These are phyloP conservation scores for Characodon lateralis DNA, from an alignment of 2,797 vertebrate species.

Conservation along the genomic window DNA sequence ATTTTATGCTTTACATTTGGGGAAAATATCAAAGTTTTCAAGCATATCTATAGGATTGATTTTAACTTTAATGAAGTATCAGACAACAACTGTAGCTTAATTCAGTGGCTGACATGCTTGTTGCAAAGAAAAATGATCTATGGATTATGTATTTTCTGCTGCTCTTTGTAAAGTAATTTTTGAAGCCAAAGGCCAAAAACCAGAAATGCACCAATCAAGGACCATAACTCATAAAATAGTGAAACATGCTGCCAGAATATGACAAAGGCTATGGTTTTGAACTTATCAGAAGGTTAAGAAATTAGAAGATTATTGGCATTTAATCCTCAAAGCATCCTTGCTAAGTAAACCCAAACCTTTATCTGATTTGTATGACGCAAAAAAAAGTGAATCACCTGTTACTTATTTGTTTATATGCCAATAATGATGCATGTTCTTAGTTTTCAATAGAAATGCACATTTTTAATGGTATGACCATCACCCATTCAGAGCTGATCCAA, in stretches of 20 bases:
- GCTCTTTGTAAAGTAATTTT: not conserved
- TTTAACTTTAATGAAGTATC: not conserved
- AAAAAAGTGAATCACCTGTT: not conserved
- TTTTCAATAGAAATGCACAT: too few relatives aligned
- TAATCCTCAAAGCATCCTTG: not conserved
- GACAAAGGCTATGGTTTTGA: too few relatives aligned
- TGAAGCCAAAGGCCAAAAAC: not conserved
- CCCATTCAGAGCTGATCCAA: too few relatives aligned
- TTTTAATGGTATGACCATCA: too few relatives aligned
- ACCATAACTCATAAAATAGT: not conserved
- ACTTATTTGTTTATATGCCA: not conserved
- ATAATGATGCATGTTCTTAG: not conserved
- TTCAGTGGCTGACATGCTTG: not conserved
- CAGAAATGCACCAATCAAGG: not conserved
- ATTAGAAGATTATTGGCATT: not conserved
- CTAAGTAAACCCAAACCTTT: not conserved
- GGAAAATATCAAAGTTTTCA: not conserved
- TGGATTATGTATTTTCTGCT: not conserved
- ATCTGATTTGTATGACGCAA: not conserved
- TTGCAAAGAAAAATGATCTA: not conserved
- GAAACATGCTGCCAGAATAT: not conserved
- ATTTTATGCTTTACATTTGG: not conserved
- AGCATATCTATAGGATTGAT: not conserved
- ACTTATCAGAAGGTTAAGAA: not conserved
- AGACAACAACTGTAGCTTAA: not conserved